Conservation (phyloP, 2,113 vertebrate genomes). For the Pelmatolapia mariae region DNA sequence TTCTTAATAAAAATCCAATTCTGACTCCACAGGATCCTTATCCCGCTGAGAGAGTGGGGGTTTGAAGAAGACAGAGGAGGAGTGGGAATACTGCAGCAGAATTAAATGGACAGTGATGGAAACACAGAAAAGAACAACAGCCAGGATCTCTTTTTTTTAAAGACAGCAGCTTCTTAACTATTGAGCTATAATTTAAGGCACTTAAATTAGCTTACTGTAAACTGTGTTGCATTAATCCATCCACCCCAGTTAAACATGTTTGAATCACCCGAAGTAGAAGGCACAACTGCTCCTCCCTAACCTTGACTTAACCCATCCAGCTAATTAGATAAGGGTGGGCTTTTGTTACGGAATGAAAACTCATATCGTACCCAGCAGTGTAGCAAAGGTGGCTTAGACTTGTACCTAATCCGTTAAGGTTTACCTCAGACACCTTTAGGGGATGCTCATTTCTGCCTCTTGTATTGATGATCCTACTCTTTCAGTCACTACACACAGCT, state of each 20-base stretch:
- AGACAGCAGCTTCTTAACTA: background rate
- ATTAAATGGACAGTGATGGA: conserved; percentile 43
- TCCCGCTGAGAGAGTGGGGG: background rate
- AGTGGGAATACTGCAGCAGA: conserved; percentile 18
- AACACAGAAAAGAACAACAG: conserved; percentile 25
- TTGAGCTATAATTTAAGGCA: background rate
- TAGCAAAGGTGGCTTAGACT: background rate
- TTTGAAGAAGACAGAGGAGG: conserved; percentile 14
- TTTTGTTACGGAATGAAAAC: background rate
- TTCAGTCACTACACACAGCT: background rate
- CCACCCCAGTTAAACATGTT: background rate
- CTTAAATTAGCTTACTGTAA: background rate
- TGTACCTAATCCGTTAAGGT: background rate
- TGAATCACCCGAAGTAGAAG: background rate
- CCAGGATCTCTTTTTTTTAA: background rate
- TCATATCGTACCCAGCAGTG: background rate
- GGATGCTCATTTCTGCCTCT: background rate
- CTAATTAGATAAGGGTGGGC: background rate
- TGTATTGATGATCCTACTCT: background rate
- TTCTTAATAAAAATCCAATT: conserved; percentile 50
- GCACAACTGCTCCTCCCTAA: background rate
- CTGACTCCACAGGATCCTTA: conserved; percentile 23
- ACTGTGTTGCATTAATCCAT: background rate
- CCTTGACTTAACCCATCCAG: background rate
- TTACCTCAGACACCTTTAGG: background rate